Conservation (phyloP, 2,888 invertebrate genomes). For the Metallyticus violacea region DNA sequence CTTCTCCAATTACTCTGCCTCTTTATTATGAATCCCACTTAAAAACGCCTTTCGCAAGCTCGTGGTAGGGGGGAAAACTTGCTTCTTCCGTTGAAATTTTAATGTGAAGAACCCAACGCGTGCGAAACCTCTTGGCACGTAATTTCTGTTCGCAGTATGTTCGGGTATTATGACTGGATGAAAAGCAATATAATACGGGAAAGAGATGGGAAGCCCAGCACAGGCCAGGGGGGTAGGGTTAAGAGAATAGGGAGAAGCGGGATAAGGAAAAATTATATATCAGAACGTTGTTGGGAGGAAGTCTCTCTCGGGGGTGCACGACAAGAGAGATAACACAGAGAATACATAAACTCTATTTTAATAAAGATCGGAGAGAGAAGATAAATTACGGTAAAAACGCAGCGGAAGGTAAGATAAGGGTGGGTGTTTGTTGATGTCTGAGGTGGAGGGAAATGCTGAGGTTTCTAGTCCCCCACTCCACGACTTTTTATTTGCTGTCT, state of each 20-base stretch:
- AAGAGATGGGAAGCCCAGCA: not conserved
- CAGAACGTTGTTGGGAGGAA: not conserved
- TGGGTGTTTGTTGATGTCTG: not conserved
- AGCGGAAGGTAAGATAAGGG: not conserved
- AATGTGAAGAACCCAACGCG: not conserved
- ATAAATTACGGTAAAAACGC: not conserved
- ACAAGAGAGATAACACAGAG: not conserved
- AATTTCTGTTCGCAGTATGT: not conserved
- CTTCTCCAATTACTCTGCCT: not conserved
- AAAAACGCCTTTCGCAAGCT: not conserved
- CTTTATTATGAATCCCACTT: not conserved
- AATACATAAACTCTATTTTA: not conserved
- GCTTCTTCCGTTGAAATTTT: not conserved
- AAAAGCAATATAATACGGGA: not conserved
- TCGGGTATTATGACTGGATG: not conserved
- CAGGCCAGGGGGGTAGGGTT: not conserved
- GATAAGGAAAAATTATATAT: not conserved
- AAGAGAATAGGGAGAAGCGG: not conserved
- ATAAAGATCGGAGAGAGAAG: not conserved
- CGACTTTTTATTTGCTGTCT: not conserved
- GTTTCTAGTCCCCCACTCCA: not conserved
- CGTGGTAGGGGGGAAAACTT: not conserved
- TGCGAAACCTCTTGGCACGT: not conserved
- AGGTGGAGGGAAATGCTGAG: not conserved
- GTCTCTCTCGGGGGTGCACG: not conserved